phyloP scores from a whole-genome alignment of 1,140 invertebrate species.

The Solen grandis region DNA sequence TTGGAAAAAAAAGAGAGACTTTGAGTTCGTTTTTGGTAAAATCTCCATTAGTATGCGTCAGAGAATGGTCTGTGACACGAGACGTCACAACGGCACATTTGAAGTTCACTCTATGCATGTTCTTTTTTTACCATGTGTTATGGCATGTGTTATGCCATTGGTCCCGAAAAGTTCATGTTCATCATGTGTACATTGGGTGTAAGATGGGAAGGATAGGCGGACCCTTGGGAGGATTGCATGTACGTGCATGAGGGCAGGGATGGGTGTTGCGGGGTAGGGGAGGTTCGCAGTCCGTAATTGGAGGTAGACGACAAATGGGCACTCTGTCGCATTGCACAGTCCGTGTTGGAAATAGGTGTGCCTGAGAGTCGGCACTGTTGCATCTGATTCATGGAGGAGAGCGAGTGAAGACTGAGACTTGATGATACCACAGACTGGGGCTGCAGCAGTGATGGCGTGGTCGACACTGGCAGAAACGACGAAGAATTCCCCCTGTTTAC shows the following conservation, averaged over 20 bases:
- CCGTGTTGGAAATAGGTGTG: slow-evolving; percentile 56
- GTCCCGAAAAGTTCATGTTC: slow-evolving; percentile 76
- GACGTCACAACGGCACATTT: no score
- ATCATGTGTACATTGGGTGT: slow-evolving; percentile 76
- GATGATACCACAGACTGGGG: slow-evolving; percentile 58
- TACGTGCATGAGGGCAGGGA: slow-evolving; percentile 74
- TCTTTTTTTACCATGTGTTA: no score
- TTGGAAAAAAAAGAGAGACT: no score
- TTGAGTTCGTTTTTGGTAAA: no score
- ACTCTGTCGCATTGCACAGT: slow-evolving; percentile 69
- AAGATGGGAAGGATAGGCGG: slow-evolving; percentile 67
- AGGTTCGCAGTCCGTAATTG: slow-evolving; percentile 66
- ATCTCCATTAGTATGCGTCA: no score
- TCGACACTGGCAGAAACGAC: slow-evolving; percentile 70
- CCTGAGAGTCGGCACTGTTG: slow-evolving; percentile 69
- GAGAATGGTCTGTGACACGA: no score
- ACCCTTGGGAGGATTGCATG: slow-evolving; percentile 73
- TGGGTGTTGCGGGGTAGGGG: slow-evolving; percentile 66
- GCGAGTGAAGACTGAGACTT: slow-evolving; percentile 61
- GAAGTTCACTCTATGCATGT: no score
- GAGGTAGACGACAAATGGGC: slow-evolving; percentile 64
- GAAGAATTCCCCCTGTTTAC: slow-evolving; percentile 61
- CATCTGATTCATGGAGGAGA: slow-evolving; percentile 68
- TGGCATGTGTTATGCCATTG: slow-evolving; percentile 73
- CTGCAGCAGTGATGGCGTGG: slow-evolving; percentile 58